Percentiles rank a stretch among this genome's conserved stretches.
Evolutionary conservation across 2,888 invertebrate species (phyloP).

Genomic region (Lycophotia porphyrea): DNA sequence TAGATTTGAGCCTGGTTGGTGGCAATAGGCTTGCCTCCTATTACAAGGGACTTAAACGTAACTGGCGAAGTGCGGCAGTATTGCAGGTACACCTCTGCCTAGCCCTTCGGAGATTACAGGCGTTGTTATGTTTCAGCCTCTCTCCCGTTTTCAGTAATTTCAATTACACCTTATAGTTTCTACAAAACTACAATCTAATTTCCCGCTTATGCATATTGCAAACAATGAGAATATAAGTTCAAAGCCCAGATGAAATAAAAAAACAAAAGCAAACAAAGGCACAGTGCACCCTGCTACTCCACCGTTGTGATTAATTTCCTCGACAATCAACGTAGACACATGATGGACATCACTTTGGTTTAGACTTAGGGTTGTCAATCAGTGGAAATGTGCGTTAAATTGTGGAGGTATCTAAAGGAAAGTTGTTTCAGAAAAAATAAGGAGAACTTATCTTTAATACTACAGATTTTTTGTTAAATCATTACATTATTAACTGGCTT

Average conservation of each 20-base stretch:
- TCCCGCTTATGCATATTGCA: background rate
- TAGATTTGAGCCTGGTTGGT: background rate
- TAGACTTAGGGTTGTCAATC: constrained; percentile 69
- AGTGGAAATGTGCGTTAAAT: background rate
- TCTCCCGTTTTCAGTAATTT: background rate
- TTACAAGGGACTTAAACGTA: background rate
- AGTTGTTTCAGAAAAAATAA: background rate
- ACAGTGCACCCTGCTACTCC: constrained; percentile 59
- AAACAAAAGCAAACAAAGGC: constrained; percentile 51
- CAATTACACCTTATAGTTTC: background rate
- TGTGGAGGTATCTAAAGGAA: background rate
- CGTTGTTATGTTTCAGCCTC: background rate
- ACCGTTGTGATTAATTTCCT: constrained; percentile 80
- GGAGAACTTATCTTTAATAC: background rate
- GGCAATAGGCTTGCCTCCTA: background rate
- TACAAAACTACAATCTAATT: background rate
- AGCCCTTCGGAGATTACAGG: background rate
- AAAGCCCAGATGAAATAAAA: constrained; percentile 34
- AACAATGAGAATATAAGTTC: constrained; percentile 40
- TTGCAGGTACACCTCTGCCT: background rate
- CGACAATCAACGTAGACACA: constrained; percentile 78
- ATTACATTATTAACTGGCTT: too few relatives aligned
- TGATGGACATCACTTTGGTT: constrained; percentile 77
- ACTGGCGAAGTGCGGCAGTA: background rate
- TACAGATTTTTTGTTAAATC: background rate